These are phyloP conservation scores for Galagoides demidoff DNA, from an alignment of 2,797 vertebrate species.

Conservation along the genomic window DNA sequence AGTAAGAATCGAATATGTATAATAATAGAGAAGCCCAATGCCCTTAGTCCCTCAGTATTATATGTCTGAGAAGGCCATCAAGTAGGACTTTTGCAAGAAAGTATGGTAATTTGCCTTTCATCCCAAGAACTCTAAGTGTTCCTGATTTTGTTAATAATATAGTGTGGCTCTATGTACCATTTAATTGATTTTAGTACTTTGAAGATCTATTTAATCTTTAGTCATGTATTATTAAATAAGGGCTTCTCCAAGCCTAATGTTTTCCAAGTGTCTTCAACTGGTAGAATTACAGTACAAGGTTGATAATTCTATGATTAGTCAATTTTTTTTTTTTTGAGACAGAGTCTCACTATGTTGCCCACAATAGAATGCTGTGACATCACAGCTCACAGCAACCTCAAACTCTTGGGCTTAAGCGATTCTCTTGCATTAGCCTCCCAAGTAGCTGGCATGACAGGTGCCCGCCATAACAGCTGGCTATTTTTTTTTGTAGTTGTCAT, in stretches of 20 bases:
- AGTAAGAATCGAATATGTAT: neutral
- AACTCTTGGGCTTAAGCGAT: too few relatives aligned
- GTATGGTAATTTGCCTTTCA: neutral
- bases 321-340: neutral
- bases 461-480: too few relatives aligned
- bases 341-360: too few relatives aligned
- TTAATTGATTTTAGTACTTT: slow-evolving; percentile 13
- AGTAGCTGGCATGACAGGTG: too few relatives aligned
- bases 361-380: too few relatives aligned
- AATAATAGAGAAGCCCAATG: neutral
- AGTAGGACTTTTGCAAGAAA: slow-evolving; percentile 23
- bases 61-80: neutral
- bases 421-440: too few relatives aligned
- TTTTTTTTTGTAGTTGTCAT: too few relatives aligned
- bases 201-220: neutral
- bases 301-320: neutral
- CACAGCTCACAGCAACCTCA: too few relatives aligned
- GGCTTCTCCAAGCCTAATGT: neutral
- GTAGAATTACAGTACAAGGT: neutral
- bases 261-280: neutral
- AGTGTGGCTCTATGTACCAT: neutral
- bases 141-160: slow-evolving; percentile 30
- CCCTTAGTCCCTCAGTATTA: neutral
- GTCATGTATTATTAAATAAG: slow-evolving; percentile 5
- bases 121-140: neutral